phyloP scores from a whole-genome alignment of 1,140 invertebrate species.

The Pogonognathellus flavescens region DNA sequence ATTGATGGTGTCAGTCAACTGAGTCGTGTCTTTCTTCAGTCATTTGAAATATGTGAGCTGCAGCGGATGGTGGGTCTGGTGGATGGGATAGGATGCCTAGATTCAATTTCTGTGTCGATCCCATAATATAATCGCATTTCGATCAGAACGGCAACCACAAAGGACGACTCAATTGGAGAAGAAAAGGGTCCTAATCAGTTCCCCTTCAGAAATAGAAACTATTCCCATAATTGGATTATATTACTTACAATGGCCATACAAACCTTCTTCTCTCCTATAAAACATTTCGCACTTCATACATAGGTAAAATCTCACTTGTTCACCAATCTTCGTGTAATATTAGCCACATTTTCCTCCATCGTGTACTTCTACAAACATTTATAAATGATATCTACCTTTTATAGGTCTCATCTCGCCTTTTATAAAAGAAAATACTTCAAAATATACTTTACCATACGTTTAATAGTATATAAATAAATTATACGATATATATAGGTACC shows the following conservation, averaged over 20 bases:
- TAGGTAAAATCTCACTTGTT: conserved; percentile 2
- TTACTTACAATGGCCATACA: conserved; percentile 43
- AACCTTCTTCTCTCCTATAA: conserved; percentile 32
- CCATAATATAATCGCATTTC: conserved; percentile 62
- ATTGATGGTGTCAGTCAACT: conserved; percentile 60
- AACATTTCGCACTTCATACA: not conserved
- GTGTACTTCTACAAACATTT: not conserved
- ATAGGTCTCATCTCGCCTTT: too few relatives aligned
- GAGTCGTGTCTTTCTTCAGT: conserved; percentile 51
- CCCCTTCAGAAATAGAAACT: conserved; percentile 60
- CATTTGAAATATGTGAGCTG: conserved; percentile 51
- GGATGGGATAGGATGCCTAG: conserved; percentile 48
- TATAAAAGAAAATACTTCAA: not conserved
- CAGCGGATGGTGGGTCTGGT: not conserved
- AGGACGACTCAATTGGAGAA: conserved; percentile 60
- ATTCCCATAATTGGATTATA: conserved; percentile 61
- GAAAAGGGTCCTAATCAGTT: conserved; percentile 63
- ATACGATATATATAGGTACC: too few relatives aligned
- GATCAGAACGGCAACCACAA: conserved; percentile 58
- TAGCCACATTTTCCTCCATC: not conserved
- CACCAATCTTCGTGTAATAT: not conserved
- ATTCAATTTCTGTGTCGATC: conserved; percentile 52
- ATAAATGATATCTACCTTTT: too few relatives aligned
- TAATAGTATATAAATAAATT: too few relatives aligned
- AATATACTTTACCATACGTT: not conserved